Percentiles rank a stretch among this genome's conserved stretches.
phyloP scores from a whole-genome alignment of 2,113 vertebrate species.

The Neotoma lepida region DNA sequence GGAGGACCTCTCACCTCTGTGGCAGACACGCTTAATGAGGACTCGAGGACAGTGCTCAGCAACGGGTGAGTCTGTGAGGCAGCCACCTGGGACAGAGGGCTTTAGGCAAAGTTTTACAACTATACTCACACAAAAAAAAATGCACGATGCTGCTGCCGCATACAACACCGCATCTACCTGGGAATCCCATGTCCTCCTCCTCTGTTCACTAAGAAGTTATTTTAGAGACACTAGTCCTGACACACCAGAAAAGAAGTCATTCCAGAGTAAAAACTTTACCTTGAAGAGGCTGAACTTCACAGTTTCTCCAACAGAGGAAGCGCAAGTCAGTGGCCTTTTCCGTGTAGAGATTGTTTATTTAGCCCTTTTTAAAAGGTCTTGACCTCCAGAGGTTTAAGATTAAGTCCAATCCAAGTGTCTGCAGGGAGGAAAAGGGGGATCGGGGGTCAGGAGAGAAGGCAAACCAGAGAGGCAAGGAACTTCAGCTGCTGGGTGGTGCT shows the following conservation, averaged over 20 bases:
- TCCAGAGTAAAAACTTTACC: slow-evolving; percentile 79
- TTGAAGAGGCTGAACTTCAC: slow-evolving; percentile 82
- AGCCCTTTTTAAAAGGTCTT: slow-evolving; percentile 83
- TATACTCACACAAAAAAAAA: not conserved
- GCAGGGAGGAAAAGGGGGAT: slow-evolving; percentile 81
- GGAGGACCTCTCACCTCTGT: not conserved
- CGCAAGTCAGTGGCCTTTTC: slow-evolving; percentile 76
- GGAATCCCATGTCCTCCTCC: not conserved
- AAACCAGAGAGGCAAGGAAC: slow-evolving; percentile 78
- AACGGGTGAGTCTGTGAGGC: not conserved
- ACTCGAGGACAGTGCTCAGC: not conserved
- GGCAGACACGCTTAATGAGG: slow-evolving; percentile 34
- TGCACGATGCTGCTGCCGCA: not conserved
- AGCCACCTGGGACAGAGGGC: not conserved
- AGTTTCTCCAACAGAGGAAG: slow-evolving; percentile 75
- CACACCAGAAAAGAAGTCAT: slow-evolving; percentile 61
- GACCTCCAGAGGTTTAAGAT: slow-evolving; percentile 82
- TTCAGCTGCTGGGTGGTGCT: slow-evolving; percentile 87
- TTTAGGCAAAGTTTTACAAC: slow-evolving; percentile 57
- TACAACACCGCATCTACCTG: not conserved
- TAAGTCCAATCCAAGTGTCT: slow-evolving; percentile 83
- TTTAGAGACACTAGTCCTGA: slow-evolving; percentile 60
- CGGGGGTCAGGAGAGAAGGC: slow-evolving; percentile 79
- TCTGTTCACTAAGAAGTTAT: slow-evolving; percentile 62
- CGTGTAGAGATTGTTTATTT: slow-evolving; percentile 79